Percentiles rank a stretch among this genome's conserved stretches.
Evolutionary conservation across 2,113 vertebrate species (phyloP).

Genomic region (Tetrax tetrax): DNA sequence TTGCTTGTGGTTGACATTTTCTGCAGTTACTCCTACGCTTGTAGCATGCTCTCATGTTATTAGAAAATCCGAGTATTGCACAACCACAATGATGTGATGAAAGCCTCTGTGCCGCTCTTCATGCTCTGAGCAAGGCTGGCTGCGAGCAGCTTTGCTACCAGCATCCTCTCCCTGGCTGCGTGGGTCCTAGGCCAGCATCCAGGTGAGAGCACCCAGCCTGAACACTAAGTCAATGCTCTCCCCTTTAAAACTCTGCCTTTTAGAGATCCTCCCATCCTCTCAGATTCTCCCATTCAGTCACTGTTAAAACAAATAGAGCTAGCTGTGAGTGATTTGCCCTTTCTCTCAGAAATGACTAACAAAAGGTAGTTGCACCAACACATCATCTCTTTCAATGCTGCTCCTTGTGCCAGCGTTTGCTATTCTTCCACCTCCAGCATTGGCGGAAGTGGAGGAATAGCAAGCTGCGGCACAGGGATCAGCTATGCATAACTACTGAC

Average conservation of each 20-base stretch:
- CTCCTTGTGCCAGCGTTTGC: neutral
- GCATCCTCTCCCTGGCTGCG: neutral
- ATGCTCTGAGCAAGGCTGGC: neutral
- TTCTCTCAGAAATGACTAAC: neutral
- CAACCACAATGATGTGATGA: rapidly evolving
- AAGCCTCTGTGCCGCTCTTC: neutral
- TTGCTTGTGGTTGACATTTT: neutral
- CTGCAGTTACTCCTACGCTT: neutral
- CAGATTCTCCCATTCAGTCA: neutral
- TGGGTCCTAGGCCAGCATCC: neutral
- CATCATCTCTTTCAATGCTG: neutral
- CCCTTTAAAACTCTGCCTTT: neutral
- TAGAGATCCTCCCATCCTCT: neutral
- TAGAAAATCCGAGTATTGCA: neutral
- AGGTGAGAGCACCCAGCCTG: neutral
- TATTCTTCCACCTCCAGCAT: neutral
- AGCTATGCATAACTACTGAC: rapidly evolving
- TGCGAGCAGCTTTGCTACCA: neutral
- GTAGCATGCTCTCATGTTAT: neutral
- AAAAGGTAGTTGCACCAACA: neutral
- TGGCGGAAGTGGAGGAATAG: neutral
- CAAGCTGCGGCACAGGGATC: neutral
- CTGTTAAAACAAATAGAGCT: neutral
- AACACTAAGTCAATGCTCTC: neutral
- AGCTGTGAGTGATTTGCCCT: neutral